Conservation (phyloP, 2,113 vertebrate genomes). For the Chaetodon trifascialis region DNA sequence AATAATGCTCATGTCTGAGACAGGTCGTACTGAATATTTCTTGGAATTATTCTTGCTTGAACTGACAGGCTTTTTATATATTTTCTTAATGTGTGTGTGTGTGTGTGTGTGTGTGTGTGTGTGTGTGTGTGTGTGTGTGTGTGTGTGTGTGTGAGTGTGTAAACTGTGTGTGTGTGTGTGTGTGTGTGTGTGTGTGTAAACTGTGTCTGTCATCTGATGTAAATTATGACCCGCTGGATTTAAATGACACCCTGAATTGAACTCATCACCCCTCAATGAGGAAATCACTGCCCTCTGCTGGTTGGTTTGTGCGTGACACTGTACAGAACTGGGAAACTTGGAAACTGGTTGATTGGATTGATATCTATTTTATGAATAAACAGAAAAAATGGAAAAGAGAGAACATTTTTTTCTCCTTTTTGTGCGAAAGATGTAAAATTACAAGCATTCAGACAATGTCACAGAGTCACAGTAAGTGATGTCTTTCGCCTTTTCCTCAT, state of each 20-base stretch:
- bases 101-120: neutral
- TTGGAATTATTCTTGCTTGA: neutral
- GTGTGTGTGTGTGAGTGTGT: neutral
- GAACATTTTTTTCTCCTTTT: neutral
- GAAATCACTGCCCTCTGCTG: constrained; percentile 30
- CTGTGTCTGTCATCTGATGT: neutral
- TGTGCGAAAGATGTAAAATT: neutral
- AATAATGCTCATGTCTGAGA: neutral
- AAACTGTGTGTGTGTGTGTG: neutral
- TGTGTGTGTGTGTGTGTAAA: neutral
- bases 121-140: neutral
- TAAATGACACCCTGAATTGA: neutral
- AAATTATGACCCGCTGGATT: neutral
- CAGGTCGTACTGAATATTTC: neutral
- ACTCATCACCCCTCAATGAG: neutral
- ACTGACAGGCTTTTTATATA: neutral
- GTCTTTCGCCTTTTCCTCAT: constrained; percentile 6
- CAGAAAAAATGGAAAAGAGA: neutral
- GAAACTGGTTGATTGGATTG: constrained; percentile 11
- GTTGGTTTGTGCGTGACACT: neutral
- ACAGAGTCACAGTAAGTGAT: constrained; percentile 67
- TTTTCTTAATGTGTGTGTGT: neutral
- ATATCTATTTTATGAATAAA: constrained; percentile 52
- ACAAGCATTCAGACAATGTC: constrained; percentile 11
- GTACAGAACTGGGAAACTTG: neutral